Evolutionary conservation across 2,888 invertebrate genomes (phyloP).

Genomic region (Mycogona germanica): DNA sequence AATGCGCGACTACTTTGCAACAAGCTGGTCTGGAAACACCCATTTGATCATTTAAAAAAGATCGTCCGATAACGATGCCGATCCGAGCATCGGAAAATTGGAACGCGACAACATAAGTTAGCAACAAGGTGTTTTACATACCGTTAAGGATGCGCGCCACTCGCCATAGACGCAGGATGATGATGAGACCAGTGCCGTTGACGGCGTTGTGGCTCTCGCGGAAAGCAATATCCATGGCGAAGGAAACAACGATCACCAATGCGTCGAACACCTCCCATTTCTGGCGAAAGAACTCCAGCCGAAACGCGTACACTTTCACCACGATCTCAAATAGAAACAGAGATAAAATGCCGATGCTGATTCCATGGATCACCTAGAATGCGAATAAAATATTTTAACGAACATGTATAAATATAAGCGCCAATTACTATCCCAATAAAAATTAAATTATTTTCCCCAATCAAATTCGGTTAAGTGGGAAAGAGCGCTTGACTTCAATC

Average conservation of each 20-base stretch:
- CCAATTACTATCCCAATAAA: too few species aligned
- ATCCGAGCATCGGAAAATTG: too few species aligned
- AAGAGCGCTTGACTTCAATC: too few species aligned
- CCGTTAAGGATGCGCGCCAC: slow-evolving; percentile 37
- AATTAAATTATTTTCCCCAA: too few species aligned
- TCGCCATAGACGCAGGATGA: slow-evolving; percentile 37
- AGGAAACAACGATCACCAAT: slow-evolving; percentile 33
- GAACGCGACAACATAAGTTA: background rate
- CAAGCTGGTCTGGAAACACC: too few species aligned
- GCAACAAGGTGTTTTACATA: slow-evolving; percentile 26
- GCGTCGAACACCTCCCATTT: slow-evolving; percentile 38
- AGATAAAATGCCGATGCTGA: slow-evolving; percentile 32
- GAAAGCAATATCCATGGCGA: slow-evolving; percentile 34
- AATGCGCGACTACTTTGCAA: too few species aligned
- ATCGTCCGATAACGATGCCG: too few species aligned
- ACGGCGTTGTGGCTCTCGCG: slow-evolving; percentile 29
- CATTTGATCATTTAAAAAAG: too few species aligned
- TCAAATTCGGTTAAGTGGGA: too few species aligned
- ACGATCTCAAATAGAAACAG: slow-evolving; percentile 34
- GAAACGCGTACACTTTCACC: slow-evolving; percentile 32
- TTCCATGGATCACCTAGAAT: slow-evolving; percentile 32
- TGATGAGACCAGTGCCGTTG: slow-evolving; percentile 33
- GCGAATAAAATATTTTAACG: too few species aligned
- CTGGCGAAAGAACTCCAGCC: slow-evolving; percentile 33
- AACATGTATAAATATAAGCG: too few species aligned